Percentiles rank a stretch among this genome's conserved stretches.
Conservation (phyloP, 2,113 vertebrate genomes). For the Piaya cayana region DNA sequence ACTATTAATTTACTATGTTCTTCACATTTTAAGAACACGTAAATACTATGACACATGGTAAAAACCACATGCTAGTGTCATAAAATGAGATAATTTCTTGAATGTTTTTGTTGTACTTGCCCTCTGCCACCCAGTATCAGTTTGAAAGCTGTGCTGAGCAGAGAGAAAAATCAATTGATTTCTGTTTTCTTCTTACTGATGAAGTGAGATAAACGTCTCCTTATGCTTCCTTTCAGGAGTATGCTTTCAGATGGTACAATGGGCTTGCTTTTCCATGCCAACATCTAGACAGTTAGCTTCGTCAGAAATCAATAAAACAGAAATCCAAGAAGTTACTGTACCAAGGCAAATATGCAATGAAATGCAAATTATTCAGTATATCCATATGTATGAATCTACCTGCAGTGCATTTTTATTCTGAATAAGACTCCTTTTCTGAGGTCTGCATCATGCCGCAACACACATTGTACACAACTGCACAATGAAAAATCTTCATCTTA, state of each 20-base stretch:
- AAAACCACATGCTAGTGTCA: neutral
- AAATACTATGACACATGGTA: neutral
- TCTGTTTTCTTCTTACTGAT: neutral
- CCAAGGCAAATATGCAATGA: neutral
- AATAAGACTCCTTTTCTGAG: neutral
- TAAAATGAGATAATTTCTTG: neutral
- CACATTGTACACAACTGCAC: too few relatives aligned
- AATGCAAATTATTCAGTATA: neutral
- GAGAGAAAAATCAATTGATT: neutral
- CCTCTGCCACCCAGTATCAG: neutral
- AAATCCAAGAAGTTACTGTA: neutral
- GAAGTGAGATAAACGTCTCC: neutral
- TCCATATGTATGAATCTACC: neutral
- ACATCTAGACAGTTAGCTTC: neutral
- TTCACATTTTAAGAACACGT: neutral
- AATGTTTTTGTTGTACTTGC: neutral
- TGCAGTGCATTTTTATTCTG: neutral
- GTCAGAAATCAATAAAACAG: neutral
- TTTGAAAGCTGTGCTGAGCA: neutral
- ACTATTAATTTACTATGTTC: neutral
- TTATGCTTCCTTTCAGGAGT: neutral
- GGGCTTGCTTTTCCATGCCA: neutral
- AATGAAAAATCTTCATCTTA: neutral
- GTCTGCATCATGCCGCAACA: neutral
- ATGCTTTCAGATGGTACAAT: neutral